Conservation (phyloP, 2,113 vertebrate species). For the Laticauda laticaudata region DNA sequence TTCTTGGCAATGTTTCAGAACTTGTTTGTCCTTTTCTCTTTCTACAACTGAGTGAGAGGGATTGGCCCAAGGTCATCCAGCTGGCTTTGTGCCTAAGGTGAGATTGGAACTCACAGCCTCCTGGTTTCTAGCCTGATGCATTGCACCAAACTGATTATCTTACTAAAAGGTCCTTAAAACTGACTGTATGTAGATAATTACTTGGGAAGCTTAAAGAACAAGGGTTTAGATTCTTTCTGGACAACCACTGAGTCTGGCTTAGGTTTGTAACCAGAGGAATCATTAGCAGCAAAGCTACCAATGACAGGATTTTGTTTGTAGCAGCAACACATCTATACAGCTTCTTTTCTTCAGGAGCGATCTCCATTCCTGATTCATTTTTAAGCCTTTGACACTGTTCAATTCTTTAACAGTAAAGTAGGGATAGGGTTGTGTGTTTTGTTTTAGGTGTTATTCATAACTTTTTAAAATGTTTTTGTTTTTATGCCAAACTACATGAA, state of each 20-base stretch:
- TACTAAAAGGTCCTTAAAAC: not conserved
- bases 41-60: not conserved
- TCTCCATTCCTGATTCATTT: not conserved
- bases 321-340: not conserved
- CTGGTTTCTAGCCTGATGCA: not conserved
- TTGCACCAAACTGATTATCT: not conserved
- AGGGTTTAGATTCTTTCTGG: not conserved
- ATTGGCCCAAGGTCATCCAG: not conserved
- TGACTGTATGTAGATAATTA: not conserved
- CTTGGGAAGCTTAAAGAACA: not conserved
- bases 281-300: not conserved
- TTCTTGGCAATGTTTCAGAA: not conserved
- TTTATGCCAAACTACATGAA: not conserved
- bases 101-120: not conserved
- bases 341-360: not conserved
- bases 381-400: not conserved
- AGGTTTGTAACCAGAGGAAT: not conserved
- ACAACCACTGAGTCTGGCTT: not conserved
- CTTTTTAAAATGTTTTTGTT: not conserved
- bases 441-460: not conserved
- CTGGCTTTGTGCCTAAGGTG: not conserved
- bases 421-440: not conserved
- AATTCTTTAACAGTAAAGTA: not conserved
- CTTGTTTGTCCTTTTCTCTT: not conserved
- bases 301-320: not conserved